Conservation (phyloP, 2,797 vertebrate species). For the Vipera latastei region DNA sequence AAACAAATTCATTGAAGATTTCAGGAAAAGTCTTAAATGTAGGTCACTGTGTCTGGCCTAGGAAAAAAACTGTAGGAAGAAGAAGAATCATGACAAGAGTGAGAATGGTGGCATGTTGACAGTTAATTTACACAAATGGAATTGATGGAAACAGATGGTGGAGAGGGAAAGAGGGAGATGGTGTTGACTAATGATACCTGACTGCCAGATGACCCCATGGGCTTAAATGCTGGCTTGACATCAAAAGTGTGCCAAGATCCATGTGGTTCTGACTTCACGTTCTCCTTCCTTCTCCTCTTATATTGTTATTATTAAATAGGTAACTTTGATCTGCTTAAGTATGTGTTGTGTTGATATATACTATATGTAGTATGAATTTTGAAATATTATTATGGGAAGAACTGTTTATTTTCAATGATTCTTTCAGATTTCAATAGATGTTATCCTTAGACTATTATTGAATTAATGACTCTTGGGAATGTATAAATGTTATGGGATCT, state of each 20-base stretch:
- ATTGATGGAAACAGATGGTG: constrained; percentile 71
- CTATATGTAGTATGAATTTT: constrained; percentile 10
- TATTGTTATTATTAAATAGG: constrained; percentile 53
- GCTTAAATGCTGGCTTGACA: constrained; percentile 52
- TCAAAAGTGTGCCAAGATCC: constrained; percentile 55
- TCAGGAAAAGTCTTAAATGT: constrained; percentile 38
- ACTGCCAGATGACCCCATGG: constrained; percentile 67
- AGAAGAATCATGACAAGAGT: constrained; percentile 42
- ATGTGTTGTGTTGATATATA: neutral
- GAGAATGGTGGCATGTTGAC: constrained; percentile 52
- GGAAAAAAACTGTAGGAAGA: constrained; percentile 55
- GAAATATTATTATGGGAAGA: neutral
- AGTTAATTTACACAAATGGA: constrained; percentile 67
- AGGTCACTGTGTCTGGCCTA: constrained; percentile 44
- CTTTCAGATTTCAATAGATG: neutral
- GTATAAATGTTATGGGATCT: neutral
- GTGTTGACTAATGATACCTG: constrained; percentile 67
- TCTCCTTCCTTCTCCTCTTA: constrained; percentile 6
- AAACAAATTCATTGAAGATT: neutral
- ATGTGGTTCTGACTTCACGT: constrained; percentile 43
- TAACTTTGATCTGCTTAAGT: constrained; percentile 38
- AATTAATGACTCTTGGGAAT: neutral
- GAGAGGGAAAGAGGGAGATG: constrained; percentile 38
- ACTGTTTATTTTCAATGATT: neutral
- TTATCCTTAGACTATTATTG: neutral